Conservation (phyloP, 2,888 invertebrate genomes). For the Drosophila macrothrix region DNA sequence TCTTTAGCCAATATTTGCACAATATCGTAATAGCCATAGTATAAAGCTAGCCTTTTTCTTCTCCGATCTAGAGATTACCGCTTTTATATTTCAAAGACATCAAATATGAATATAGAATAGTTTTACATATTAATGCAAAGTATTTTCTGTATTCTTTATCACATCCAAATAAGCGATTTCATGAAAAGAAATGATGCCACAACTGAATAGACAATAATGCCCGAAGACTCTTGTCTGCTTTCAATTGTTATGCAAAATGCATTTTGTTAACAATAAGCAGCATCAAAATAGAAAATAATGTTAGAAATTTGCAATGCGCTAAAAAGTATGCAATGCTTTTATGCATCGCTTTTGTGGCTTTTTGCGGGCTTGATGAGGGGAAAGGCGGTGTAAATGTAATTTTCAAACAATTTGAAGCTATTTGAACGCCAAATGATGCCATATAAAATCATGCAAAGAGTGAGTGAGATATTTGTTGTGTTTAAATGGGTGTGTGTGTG, state of each 20-base stretch:
- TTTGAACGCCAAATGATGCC: slow-evolving; percentile 69
- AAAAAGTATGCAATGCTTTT: slow-evolving; percentile 18
- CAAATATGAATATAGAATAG: not conserved
- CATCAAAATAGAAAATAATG: not conserved
- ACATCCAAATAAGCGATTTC: slow-evolving; percentile 1
- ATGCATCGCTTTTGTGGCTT: not conserved
- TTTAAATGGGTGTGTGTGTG: slow-evolving; percentile 10
- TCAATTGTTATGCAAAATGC: slow-evolving; percentile 14
- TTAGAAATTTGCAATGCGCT: not conserved
- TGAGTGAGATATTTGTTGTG: slow-evolving; percentile 20
- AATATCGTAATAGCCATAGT: not conserved
- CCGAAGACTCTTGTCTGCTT: not conserved
- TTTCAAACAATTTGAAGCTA: slow-evolving; percentile 69
- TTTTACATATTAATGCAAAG: not conserved
- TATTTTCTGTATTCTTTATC: not conserved
- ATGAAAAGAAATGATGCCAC: not conserved
- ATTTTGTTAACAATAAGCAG: slow-evolving; percentile 12
- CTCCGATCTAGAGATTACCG: not conserved
- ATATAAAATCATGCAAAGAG: slow-evolving; percentile 54
- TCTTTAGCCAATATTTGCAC: too few species aligned
- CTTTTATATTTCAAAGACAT: not conserved
- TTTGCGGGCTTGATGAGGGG: not conserved
- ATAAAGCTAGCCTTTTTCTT: not conserved
- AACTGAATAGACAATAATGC: slow-evolving; percentile 8
- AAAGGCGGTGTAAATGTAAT: slow-evolving; percentile 48